Conservation (phyloP, 2,113 vertebrate species). For the Rhynchopsitta pachyrhyncha region DNA sequence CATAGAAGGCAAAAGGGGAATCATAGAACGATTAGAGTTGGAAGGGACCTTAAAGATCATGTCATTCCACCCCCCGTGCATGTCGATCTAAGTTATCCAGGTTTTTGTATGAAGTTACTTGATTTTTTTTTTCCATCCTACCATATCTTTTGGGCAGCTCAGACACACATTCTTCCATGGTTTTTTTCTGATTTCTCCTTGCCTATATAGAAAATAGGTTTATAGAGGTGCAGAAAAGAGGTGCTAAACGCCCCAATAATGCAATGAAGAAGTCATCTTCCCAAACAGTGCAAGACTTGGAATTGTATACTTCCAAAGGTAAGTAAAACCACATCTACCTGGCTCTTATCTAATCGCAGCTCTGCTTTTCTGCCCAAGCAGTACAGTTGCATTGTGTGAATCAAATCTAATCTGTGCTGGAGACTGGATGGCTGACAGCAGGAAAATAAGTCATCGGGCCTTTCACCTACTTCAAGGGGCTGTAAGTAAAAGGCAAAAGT, state of each 20-base stretch:
- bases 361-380: background rate
- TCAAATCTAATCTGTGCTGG: background rate
- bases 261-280: background rate
- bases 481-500: background rate
- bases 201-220: background rate
- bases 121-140: background rate
- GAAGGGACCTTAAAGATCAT: background rate
- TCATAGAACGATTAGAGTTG: background rate
- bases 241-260: rapidly evolving
- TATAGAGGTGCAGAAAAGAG: too few species aligned
- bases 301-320: background rate
- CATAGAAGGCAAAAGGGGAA: background rate
- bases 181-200: background rate
- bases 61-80: background rate
- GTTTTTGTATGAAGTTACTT: background rate
- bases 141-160: background rate
- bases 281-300: rapidly evolving
- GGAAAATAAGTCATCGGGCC: background rate
- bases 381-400: background rate
- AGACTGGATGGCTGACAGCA: background rate
- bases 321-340: background rate
- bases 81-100: background rate
- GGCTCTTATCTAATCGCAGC: background rate
- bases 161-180: rapidly evolving
- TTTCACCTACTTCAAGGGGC: background rate